Evolutionary conservation across 2,797 vertebrate species (phyloP), one percentile per base, ranked within the genome.

Genomic region (Rhabdophis nuchalis): DNA sequence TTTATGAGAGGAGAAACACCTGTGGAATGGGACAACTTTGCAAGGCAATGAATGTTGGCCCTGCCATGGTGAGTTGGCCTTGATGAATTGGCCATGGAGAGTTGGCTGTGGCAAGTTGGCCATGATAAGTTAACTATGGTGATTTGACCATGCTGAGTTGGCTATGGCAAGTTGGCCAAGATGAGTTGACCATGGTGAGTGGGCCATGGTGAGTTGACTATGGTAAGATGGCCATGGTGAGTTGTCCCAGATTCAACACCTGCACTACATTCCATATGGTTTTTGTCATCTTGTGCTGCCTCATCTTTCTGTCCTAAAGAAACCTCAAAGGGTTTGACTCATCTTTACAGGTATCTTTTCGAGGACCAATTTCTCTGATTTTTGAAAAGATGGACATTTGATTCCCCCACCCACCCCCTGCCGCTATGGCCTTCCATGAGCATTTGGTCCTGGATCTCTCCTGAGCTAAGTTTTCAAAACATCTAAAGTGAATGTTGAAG

Each of bases 401-500:
- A 11, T 18, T 64, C 2, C 2, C 2, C 5, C 1, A 2, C 2
- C 5, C 29, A 29, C 64, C 5, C 0, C 7, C 3, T n/a, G n/a
- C n/a, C n/a, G n/a, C 12, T 13, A 87, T 23, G 53, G 46, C 25
- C 54, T n/a, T 32, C 64, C 29, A 56, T 41, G 7, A 27, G 16
- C 25, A 9, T 88, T 88, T 87, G 41, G 61, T 77, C 46, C 29
- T 23, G 72, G 54, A 6, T 23, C 50, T 53, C 61, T 85, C 11
- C 29, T 14, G 56, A 60, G 56, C 23, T 56, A 89, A 57, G 18
- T 58, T 87, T 53, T 92, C 64, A 90, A 85, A 61, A 12, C 89
- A n/a, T 89, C 29, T 23, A 46, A 92, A 72, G 41, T 36, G 57
- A 0, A 13, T 3, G 16, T 87, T 93, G 92, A 82, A 93, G 94